Percentiles rank a stretch among this genome's conserved stretches.
Conservation (phyloP, 2,797 vertebrate genomes). For the Calcarius lapponicus region DNA sequence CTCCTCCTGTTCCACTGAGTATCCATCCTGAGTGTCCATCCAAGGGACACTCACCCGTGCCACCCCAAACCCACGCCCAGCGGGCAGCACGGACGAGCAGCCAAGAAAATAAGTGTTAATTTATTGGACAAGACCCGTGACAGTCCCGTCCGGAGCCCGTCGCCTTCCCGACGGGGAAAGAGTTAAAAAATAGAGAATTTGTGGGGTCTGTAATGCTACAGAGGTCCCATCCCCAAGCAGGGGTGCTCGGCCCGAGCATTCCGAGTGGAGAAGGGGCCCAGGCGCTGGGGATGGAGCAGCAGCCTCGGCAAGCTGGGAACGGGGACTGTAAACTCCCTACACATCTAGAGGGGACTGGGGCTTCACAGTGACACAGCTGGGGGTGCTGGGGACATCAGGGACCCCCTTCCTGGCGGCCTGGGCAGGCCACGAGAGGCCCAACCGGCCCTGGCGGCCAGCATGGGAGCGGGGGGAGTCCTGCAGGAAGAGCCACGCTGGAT, state of each 20-base stretch:
- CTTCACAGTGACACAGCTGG: conserved; percentile 23
- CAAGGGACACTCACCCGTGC: fast-evolving
- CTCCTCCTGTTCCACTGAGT: not conserved
- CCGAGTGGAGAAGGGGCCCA: not conserved
- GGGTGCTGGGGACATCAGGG: not conserved
- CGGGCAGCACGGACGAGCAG: not conserved
- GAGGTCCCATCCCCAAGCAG: not conserved
- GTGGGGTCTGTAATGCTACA: not conserved
- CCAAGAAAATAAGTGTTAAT: conserved; percentile 51
- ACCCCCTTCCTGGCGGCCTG: not conserved
- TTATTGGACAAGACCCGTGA: not conserved
- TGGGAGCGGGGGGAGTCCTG: fast-evolving
- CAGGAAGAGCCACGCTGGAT: not conserved
- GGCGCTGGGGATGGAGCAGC: not conserved
- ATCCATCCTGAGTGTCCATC: too few species aligned
- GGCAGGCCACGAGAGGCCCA: not conserved
- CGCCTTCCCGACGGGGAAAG: not conserved
- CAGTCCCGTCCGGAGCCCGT: not conserved
- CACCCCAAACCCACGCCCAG: fast-evolving
- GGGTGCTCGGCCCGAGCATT: not conserved
- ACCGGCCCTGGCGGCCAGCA: fast-evolving
- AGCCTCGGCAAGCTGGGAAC: not conserved
- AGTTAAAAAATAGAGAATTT: conserved; percentile 32
- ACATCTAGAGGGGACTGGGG: not conserved
- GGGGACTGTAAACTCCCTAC: conserved; percentile 47